phyloP scores from a whole-genome alignment of 2,113 vertebrate genomes.

The Anguilla japonica region DNA sequence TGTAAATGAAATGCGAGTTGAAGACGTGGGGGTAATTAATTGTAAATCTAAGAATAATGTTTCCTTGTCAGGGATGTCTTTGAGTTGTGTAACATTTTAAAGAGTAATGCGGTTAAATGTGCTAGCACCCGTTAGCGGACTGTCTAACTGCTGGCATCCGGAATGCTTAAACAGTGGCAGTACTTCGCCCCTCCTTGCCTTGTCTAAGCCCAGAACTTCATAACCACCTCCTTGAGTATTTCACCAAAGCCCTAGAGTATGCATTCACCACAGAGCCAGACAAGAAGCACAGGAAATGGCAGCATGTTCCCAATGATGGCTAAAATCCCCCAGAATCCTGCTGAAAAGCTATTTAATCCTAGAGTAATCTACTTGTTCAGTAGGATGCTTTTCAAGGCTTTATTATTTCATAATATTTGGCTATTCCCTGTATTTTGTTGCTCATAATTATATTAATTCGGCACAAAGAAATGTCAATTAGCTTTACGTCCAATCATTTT shows the following conservation, averaged over 20 bases:
- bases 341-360: background rate
- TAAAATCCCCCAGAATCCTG: background rate
- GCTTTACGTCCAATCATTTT: background rate
- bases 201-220: background rate
- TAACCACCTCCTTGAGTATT: conserved; percentile 6
- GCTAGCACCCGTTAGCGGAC: conserved; percentile 84
- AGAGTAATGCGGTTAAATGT: conserved; percentile 88
- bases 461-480: background rate
- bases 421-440: background rate
- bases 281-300: background rate
- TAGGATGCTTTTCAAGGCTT: background rate
- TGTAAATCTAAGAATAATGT: conserved; percentile 98
- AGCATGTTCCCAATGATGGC: background rate
- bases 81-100: conserved; percentile 90
- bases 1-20: conserved; percentile 95
- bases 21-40: conserved; percentile 98
- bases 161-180: conserved; percentile 78
- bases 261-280: background rate
- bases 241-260: background rate
- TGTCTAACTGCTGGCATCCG: conserved; percentile 83
- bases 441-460: too few relatives aligned
- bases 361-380: background rate
- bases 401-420: background rate
- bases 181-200: conserved; percentile 61
- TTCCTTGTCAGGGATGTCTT: conserved; percentile 95